Conservation (phyloP, 2,797 vertebrate genomes). For the Benthosema pterotum region DNA sequence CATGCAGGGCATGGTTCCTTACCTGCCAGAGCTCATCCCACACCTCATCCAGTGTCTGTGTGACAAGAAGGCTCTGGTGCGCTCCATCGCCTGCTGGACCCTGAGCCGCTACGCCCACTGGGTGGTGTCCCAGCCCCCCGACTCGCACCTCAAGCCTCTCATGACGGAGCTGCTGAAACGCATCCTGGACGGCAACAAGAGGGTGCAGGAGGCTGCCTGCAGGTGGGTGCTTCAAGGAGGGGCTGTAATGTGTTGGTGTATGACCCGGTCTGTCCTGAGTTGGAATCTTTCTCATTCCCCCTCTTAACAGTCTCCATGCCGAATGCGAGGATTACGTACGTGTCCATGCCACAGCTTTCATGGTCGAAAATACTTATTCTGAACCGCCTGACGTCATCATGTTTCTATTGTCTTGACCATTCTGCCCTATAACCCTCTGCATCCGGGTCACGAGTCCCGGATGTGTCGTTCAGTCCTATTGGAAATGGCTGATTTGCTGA, state of each 20-base stretch:
- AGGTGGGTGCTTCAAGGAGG: conserved; percentile 73
- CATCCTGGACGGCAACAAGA: conserved; percentile 95
- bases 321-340: too few relatives aligned
- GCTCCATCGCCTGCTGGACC: conserved; percentile 96
- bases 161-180: conserved; percentile 95
- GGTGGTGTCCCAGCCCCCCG: conserved; percentile 93
- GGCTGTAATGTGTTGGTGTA: background rate
- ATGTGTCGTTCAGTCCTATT: too few relatives aligned
- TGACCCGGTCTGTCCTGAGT: too few relatives aligned
- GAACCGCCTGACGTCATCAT: too few relatives aligned
- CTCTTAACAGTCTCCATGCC: too few relatives aligned
- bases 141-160: conserved; percentile 90
- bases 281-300: too few relatives aligned
- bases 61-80: conserved; percentile 93
- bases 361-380: too few relatives aligned
- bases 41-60: conserved; percentile 92
- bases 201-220: conserved; percentile 95
- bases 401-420: too few relatives aligned
- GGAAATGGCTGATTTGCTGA: too few relatives aligned
- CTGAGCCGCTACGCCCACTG: conserved; percentile 95
- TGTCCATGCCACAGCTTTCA: too few relatives aligned
- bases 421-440: too few relatives aligned
- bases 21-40: conserved; percentile 92
- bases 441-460: too few relatives aligned
- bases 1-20: conserved; percentile 95